phyloP scores from a whole-genome alignment of 1,140 invertebrate species.

The Phymorhynchus buccinoides region DNA sequence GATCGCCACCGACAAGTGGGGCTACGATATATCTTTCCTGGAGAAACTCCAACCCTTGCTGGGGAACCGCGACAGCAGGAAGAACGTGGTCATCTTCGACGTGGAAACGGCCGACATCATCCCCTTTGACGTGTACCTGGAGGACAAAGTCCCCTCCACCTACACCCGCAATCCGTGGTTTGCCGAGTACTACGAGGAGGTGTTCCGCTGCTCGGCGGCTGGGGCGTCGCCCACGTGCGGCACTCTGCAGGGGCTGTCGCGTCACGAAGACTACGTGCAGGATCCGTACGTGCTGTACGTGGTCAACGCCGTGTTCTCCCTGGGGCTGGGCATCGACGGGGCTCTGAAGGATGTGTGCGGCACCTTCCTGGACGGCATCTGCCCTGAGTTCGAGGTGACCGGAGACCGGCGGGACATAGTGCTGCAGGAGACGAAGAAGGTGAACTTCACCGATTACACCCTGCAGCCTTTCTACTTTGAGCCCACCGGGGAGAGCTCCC shows the following conservation, averaged over 20 bases:
- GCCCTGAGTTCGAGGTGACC: constrained; percentile 57
- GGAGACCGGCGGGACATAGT: constrained; percentile 61
- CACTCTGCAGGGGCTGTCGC: constrained; percentile 50
- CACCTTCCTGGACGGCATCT: constrained; percentile 45
- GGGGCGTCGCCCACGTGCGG: constrained; percentile 23
- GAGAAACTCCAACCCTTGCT: constrained; percentile 78
- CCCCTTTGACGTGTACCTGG: constrained; percentile 70
- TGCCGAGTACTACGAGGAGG: constrained; percentile 69
- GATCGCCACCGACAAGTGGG: constrained; percentile 87
- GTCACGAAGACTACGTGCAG: constrained; percentile 62
- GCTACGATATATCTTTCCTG: constrained; percentile 80
- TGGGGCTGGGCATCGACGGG: constrained; percentile 62
- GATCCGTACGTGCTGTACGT: constrained; percentile 69
- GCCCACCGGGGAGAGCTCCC: constrained; percentile 62
- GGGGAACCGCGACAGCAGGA: constrained; percentile 36
- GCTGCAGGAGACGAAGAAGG: constrained; percentile 53
- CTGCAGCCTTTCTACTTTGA: constrained; percentile 67
- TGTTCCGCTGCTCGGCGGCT: constrained; percentile 21
- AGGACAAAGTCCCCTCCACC: constrained; percentile 66
- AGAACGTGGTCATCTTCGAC: constrained; percentile 69
- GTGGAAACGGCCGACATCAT: constrained; percentile 74
- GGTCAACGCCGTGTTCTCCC: constrained; percentile 69
- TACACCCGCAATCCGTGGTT: constrained; percentile 74
- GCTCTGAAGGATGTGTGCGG: constrained; percentile 55
- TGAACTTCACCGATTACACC: constrained; percentile 64